phyloP scores from a whole-genome alignment of 2,797 vertebrate species.

The Rhyacichthys aspro region DNA sequence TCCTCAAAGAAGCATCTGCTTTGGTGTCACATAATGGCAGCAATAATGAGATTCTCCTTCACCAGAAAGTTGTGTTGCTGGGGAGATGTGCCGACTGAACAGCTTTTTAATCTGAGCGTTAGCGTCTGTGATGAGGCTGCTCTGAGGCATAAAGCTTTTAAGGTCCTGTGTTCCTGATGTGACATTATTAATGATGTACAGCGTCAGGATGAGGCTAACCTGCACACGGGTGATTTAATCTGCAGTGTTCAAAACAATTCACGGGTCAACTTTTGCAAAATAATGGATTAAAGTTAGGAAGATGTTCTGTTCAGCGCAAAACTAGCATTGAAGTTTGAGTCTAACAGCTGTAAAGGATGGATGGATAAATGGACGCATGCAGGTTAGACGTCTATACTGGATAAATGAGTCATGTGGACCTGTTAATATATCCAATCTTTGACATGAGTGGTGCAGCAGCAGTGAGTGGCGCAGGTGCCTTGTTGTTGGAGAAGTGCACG shows the following conservation, averaged over 20 bases:
- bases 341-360: too few species aligned
- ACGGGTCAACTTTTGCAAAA: too few species aligned
- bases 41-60: conserved; percentile 63
- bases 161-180: conserved; percentile 33
- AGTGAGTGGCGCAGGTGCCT: conserved; percentile 44
- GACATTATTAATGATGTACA: conserved; percentile 44
- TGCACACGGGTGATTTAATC: too few species aligned
- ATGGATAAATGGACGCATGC: too few species aligned
- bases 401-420: conserved; percentile 20
- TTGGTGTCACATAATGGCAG: conserved; percentile 64
- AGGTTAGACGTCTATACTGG: too few species aligned
- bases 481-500: conserved; percentile 28
- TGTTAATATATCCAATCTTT: conserved; percentile 7
- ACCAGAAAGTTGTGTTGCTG: conserved; percentile 42
- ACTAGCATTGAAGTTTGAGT: too few species aligned
- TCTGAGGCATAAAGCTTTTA: conserved; percentile 45
- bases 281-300: too few species aligned
- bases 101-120: conserved; percentile 51
- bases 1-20: conserved; percentile 66
- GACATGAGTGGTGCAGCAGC: conserved; percentile 27
- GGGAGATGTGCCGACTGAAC: conserved; percentile 39
- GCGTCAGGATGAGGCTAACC: conserved; percentile 10
- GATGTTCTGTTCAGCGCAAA: too few species aligned
- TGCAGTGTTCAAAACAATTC: too few species aligned
- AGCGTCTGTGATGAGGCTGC: conserved; percentile 41